Percentiles rank a stretch among this genome's conserved stretches.
Conservation (phyloP, 2,113 vertebrate genomes). For the Ciconia maguari region DNA sequence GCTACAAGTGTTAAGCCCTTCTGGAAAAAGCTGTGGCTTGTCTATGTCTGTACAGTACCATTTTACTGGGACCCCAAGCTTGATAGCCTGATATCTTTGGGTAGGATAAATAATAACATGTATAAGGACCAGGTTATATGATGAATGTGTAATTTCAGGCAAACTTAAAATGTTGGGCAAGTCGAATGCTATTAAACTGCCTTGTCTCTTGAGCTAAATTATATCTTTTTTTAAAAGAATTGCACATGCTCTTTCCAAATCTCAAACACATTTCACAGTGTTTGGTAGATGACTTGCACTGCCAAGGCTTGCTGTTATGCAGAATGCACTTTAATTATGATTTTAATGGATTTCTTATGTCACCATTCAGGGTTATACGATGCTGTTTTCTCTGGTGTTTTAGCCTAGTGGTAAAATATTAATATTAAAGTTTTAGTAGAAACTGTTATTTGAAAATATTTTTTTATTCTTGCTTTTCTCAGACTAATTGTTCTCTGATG, state of each 20-base stretch:
- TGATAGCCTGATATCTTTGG: background rate
- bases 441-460: background rate
- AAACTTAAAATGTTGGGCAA: background rate
- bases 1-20: background rate
- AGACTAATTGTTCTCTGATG: background rate
- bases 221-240: background rate
- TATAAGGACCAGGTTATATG: background rate
- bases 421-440: conserved; percentile 32
- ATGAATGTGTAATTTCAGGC: background rate
- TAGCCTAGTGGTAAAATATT: conserved; percentile 22
- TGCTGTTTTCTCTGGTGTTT: background rate
- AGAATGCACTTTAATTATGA: conserved; percentile 53
- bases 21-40: background rate
- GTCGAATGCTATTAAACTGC: background rate
- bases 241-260: background rate
- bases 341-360: conserved; percentile 55
- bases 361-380: conserved; percentile 18
- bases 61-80: background rate
- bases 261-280: background rate
- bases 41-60: background rate
- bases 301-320: conserved; percentile 12
- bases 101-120: background rate
- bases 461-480: background rate
- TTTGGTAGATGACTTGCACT: conserved; percentile 23
- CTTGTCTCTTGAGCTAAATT: background rate